phyloP scores from a whole-genome alignment of 2,113 vertebrate species.

The Perccottus glenii region DNA sequence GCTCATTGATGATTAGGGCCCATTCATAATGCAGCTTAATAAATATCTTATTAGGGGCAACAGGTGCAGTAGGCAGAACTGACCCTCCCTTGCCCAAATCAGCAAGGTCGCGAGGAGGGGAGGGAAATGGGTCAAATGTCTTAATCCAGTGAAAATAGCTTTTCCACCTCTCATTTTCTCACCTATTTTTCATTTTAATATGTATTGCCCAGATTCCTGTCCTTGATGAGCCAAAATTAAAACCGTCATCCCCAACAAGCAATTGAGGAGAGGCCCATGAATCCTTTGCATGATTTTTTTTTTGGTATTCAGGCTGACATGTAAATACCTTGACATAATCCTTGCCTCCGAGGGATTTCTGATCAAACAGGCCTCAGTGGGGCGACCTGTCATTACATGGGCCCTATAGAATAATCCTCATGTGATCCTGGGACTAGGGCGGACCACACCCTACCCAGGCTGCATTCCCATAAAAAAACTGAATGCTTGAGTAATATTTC shows the following conservation, averaged over 20 bases:
- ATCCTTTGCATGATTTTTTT: slow-evolving; percentile 59
- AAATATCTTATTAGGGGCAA: background rate
- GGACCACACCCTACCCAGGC: slow-evolving; percentile 55
- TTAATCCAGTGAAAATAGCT: no score
- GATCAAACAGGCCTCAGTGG: slow-evolving; percentile 67
- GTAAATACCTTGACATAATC: slow-evolving; percentile 78
- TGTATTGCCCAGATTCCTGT: slow-evolving; percentile 50
- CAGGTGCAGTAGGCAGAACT: background rate
- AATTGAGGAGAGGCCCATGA: slow-evolving; percentile 59
- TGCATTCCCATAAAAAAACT: slow-evolving; percentile 40
- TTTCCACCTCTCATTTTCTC: no score
- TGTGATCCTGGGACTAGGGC: slow-evolving; percentile 64
- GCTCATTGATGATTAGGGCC: slow-evolving; percentile 31
- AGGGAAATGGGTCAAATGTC: no score
- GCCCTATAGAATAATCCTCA: slow-evolving; percentile 68
- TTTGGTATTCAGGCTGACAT: slow-evolving; percentile 66
- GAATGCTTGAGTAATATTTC: slow-evolving; percentile 52
- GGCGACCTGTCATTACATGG: slow-evolving; percentile 63
- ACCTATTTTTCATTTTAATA: no score
- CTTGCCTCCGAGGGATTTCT: slow-evolving; percentile 71
- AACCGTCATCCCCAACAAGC: slow-evolving; percentile 67
- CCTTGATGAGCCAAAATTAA: slow-evolving; percentile 39
- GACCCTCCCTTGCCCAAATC: no score
- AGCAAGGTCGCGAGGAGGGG: no score
- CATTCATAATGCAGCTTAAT: background rate